These are phyloP conservation scores for Palythoa grandiflora DNA, from an alignment of 92 coral and sea anemone species.

Conservation along the genomic window DNA sequence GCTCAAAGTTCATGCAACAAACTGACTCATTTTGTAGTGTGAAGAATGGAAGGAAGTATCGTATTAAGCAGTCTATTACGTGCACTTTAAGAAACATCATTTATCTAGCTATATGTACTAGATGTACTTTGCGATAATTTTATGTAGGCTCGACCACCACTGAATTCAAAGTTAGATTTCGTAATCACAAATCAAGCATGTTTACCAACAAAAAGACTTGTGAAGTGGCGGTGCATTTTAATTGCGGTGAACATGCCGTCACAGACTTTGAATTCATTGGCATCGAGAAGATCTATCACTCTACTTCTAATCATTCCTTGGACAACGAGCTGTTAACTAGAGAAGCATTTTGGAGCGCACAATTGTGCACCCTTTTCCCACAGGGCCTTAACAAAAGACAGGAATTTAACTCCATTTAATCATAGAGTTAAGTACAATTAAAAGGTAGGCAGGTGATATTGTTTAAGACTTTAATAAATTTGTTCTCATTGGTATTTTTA, in stretches of 20 bases:
- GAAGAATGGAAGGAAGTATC: slow-evolving; percentile 5
- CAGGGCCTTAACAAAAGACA: no score
- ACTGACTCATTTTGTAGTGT: slow-evolving; percentile 7
- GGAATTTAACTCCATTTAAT: no score
- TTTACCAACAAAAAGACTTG: neutral
- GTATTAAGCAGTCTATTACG: neutral
- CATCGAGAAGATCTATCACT: neutral
- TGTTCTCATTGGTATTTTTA: no score
- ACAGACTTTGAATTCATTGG: neutral
- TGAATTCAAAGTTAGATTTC: no score
- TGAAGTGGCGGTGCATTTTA: neutral
- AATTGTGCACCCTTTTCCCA: no score
- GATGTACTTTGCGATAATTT: no score
- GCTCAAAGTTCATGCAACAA: neutral
- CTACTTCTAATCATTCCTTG: neutral
- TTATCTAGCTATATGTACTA: no score
- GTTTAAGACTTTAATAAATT: no score
- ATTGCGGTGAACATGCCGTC: slow-evolving; percentile 2
- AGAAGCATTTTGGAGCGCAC: no score
- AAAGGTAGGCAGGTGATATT: no score
- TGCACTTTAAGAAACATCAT: neutral
- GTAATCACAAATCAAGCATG: neutral
- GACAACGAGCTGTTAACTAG: neutral
- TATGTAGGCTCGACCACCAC: no score
- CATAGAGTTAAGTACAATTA: no score